Evolutionary conservation across 2,888 invertebrate species (phyloP), one percentile per base, ranked within the genome.

Genomic region (Agrochola lychnidis): DNA sequence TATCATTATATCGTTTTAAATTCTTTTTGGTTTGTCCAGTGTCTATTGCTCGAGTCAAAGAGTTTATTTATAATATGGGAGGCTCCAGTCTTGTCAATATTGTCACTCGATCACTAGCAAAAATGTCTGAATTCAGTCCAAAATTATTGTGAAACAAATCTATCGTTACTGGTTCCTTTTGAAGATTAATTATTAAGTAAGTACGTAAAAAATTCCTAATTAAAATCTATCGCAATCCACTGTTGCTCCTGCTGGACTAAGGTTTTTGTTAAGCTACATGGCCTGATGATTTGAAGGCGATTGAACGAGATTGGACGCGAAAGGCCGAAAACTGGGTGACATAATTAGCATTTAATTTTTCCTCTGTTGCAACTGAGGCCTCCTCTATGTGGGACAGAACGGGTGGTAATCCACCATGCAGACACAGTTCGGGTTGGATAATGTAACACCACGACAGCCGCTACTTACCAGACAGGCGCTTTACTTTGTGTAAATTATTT

Each of bases 111-210:
- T 64, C 64, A 67, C 14, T 45, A 79, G 61, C 59, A 76, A 90
- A 85, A 74, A 89, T 89, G 86, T 80, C 83, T 79, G 81, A 83
- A 81, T 76, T 80, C 40, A 78, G 72, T 67, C 64, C 78, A 82
- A 90, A 90, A 87, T 90, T 89, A 87, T 82, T 82, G 89, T 90
- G 81, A 87, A 81, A 67, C 61, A 66, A 75, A 83, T 78, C 71
- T 69, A 53, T 74, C 42, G 70, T 76, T 78, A 76, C 51, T 70
- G 62, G 68, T 67, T 78, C 64, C 30, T 53, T n/a, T 79, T 69
- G 61, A 62, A 81, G 77, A 77, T 63, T 48, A 53, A 67, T 40
- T 61, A 63, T 45, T 48, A 81, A 81, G 87, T 87, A 79, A 82
- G 87, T 86, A 79, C 1, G 85, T 84, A 42, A 1, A 57, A 25